phyloP scores from a whole-genome alignment of 1,140 invertebrate genomes.

The Coenobita brevimanus region DNA sequence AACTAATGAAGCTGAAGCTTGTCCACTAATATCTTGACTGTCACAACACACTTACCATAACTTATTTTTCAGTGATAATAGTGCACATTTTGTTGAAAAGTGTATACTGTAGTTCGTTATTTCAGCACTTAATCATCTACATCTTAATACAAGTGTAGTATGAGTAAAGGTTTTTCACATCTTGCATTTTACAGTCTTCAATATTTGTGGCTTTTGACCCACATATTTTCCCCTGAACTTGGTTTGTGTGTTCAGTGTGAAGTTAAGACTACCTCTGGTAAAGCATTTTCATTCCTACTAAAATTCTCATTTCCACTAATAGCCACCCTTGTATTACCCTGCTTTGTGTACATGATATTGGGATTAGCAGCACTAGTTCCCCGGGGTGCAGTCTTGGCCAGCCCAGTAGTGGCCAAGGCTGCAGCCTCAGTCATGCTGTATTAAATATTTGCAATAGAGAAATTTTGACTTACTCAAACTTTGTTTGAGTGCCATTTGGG shows the following conservation, averaged over 20 bases:
- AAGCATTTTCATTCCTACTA: constrained; percentile 22
- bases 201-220: constrained; percentile 1
- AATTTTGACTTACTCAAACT: constrained; percentile 7
- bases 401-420: constrained; percentile 6
- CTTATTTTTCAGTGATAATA: not conserved
- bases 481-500: constrained; percentile 14
- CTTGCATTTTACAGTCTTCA: not conserved
- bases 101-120: no score
- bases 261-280: constrained; percentile 13
- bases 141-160: no score
- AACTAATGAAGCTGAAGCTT: constrained; percentile 15
- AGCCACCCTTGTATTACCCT: constrained; percentile 28
- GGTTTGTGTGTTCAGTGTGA: constrained; percentile 16
- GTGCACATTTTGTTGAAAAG: not conserved
- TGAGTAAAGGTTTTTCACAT: no score
- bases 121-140: no score
- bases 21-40: constrained; percentile 20
- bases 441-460: constrained; percentile 14
- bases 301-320: constrained; percentile 36
- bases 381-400: constrained; percentile 5
- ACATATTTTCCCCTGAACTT: not conserved
- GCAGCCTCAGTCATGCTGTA: constrained; percentile 27
- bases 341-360: constrained; percentile 40
- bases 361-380: constrained; percentile 33
- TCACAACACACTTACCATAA: constrained; percentile 6